Conservation (phyloP, 23 tunicate genomes). For the Corella eumyota region DNA sequence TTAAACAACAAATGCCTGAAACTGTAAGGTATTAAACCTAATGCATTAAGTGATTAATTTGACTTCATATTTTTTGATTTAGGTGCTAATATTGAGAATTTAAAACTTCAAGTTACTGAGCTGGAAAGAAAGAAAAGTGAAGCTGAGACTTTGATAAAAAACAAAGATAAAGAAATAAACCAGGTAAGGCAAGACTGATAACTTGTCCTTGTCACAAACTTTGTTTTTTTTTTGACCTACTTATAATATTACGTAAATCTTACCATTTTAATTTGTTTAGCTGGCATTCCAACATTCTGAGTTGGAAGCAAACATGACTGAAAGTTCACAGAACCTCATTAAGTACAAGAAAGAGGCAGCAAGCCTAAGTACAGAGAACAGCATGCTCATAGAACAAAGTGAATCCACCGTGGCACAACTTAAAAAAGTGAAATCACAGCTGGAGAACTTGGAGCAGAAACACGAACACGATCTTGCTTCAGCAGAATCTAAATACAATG, state of each 20-base stretch:
- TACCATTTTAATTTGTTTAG: no score
- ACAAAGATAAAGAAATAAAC: background rate
- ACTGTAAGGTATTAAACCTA: no score
- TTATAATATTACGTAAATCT: no score
- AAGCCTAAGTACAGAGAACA: slow-evolving; percentile 12
- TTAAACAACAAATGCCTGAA: no score
- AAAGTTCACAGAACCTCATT: no score
- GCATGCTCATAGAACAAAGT: slow-evolving; percentile 20
- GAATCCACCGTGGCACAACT: slow-evolving; percentile 6
- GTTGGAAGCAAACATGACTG: no score
- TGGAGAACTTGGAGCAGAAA: slow-evolving; percentile 5
- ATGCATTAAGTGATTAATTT: no score
- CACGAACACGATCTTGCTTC: slow-evolving; percentile 4
- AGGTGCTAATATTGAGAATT: background rate
- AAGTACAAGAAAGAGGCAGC: background rate
- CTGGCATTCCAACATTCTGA: no score
- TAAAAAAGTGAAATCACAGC: slow-evolving; percentile 2
- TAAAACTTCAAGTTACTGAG: slow-evolving; percentile 3
- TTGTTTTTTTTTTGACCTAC: no score
- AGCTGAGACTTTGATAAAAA: slow-evolving; percentile 2
- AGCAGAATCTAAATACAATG: background rate
- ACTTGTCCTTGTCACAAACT: no score
- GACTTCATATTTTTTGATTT: no score
- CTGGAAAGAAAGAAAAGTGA: slow-evolving; percentile 1
- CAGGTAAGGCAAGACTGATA: no score